phyloP scores from a whole-genome alignment of 1,140 invertebrate species.

The Zaprionus taronus region DNA sequence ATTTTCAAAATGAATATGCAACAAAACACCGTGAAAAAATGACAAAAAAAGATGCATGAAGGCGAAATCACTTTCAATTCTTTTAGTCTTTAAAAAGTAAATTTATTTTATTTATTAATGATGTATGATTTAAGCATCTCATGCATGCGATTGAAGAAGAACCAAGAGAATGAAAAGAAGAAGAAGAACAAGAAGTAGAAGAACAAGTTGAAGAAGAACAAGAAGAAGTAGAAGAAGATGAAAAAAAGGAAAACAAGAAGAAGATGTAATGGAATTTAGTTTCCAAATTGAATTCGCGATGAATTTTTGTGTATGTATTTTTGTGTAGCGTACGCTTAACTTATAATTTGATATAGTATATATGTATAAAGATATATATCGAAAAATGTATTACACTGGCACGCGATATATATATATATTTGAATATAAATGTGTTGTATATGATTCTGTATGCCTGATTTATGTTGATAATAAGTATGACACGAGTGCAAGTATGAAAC shows the following conservation, averaged over 20 bases:
- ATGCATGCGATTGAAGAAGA: background rate
- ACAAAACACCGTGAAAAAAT: slow-evolving; percentile 67
- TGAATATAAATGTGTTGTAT: slow-evolving; percentile 14
- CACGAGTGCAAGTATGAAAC: slow-evolving; percentile 64
- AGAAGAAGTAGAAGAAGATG: background rate
- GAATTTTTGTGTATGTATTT: slow-evolving; percentile 38
- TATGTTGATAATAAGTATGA: slow-evolving; percentile 52
- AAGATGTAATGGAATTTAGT: slow-evolving; percentile 40
- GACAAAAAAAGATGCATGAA: slow-evolving; percentile 52
- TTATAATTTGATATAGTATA: slow-evolving; percentile 35
- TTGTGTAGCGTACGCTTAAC: slow-evolving; percentile 56
- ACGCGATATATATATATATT: slow-evolving; percentile 25
- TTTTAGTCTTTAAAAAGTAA: slow-evolving; percentile 19
- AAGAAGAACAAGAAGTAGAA: background rate
- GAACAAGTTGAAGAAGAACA: background rate
- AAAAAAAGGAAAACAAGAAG: background rate
- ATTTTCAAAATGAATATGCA: slow-evolving; percentile 74
- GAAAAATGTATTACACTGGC: slow-evolving; percentile 49
- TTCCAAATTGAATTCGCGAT: slow-evolving; percentile 11
- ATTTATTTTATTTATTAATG: slow-evolving; percentile 46
- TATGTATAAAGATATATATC: slow-evolving; percentile 23
- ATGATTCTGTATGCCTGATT: slow-evolving; percentile 66
- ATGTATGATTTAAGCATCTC: slow-evolving; percentile 24
- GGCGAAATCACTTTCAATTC: background rate
- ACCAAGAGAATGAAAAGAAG: background rate